Conservation (phyloP, 2,888 invertebrate species). For the Drosophila meridiana region DNA sequence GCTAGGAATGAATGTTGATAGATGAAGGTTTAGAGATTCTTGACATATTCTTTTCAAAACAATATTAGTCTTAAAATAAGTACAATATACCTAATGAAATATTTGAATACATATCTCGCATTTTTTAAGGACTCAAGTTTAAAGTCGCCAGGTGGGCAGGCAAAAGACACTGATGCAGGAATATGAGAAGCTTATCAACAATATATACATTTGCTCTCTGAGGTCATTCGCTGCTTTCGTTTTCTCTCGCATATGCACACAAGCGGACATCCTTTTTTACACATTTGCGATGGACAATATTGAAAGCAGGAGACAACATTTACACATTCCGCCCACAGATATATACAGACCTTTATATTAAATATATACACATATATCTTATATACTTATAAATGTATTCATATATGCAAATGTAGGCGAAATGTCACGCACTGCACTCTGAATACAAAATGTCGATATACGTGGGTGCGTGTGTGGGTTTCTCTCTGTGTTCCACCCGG, state of each 20-base stretch:
- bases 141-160: background rate
- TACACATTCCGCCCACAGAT: background rate
- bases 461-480: background rate
- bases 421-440: slow-evolving; percentile 13
- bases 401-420: slow-evolving; percentile 37
- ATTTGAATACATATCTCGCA: background rate
- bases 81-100: too few species aligned
- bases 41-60: background rate
- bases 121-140: background rate
- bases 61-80: too few species aligned
- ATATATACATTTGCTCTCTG: background rate
- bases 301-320: background rate
- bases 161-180: background rate
- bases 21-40: too few species aligned
- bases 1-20: too few species aligned
- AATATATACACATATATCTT: background rate
- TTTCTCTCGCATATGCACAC: background rate
- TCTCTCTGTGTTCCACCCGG: background rate
- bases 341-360: background rate
- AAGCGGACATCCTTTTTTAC: too few species aligned
- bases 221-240: background rate
- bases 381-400: background rate
- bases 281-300: background rate
- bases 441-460: slow-evolving; percentile 1
- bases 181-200: background rate